These are phyloP conservation scores for Pterostichus niger DNA, from an alignment of 2,888 invertebrate genomes.

Conservation along the genomic window DNA sequence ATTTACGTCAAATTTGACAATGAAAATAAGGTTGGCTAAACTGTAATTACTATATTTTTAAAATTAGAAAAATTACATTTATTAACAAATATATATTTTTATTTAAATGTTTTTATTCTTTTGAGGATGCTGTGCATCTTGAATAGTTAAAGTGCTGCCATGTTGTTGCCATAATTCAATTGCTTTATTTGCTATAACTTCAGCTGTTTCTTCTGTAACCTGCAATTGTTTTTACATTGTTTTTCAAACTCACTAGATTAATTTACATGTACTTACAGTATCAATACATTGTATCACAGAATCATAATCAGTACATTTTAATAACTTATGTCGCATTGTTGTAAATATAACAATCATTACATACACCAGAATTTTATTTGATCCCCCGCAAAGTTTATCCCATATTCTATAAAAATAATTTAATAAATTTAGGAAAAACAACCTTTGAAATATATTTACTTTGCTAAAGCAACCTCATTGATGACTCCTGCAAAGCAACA, in stretches of 20 bases:
- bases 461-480: slow-evolving; percentile 87
- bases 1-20: slow-evolving; percentile 8
- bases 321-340: slow-evolving; percentile 83
- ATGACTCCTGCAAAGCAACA: slow-evolving; percentile 91
- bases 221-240: slow-evolving; percentile 74
- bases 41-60: slow-evolving; percentile 18
- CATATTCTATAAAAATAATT: slow-evolving; percentile 83
- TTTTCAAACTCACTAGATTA: neutral
- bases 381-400: slow-evolving; percentile 93
- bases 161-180: slow-evolving; percentile 93
- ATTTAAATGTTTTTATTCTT: slow-evolving; percentile 54
- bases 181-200: slow-evolving; percentile 90
- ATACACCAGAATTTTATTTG: slow-evolving; percentile 89
- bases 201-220: slow-evolving; percentile 90
- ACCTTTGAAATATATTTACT: slow-evolving; percentile 78
- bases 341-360: slow-evolving; percentile 87
- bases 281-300: slow-evolving; percentile 84
- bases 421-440: neutral
- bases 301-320: slow-evolving; percentile 81
- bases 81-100: slow-evolving; percentile 1
- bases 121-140: slow-evolving; percentile 74
- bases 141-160: slow-evolving; percentile 80
- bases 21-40: slow-evolving; percentile 6
- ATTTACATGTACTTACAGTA: slow-evolving; percentile 78
- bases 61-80: slow-evolving; percentile 5